Conservation (phyloP, 2,888 invertebrate species). For the Anthrax anthrax region DNA sequence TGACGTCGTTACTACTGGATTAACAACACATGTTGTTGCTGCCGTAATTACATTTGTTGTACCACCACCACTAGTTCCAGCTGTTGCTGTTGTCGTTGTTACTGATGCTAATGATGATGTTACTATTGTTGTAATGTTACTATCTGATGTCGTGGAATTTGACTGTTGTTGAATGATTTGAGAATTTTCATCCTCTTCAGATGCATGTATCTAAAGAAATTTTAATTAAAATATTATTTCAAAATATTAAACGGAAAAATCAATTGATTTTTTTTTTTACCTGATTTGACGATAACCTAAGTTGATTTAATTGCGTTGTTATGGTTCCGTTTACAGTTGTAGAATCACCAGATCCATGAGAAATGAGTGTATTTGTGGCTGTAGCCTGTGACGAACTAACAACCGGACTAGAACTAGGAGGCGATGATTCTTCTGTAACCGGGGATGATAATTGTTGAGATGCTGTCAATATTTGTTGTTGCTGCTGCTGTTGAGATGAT, state of each 20-base stretch:
- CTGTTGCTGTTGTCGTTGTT: conserved; percentile 22
- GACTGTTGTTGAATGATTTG: too few relatives aligned
- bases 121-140: neutral
- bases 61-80: too few relatives aligned
- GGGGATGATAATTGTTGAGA: conserved; percentile 1
- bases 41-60: conserved; percentile 14
- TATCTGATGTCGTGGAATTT: neutral
- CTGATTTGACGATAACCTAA: conserved; percentile 9
- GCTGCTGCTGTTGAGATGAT: neutral
- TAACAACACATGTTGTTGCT: conserved; percentile 14
- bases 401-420: conserved; percentile 10
- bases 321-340: conserved; percentile 4
- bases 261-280: too few relatives aligned
- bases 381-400: conserved; percentile 6
- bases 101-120: conserved; percentile 16
- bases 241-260: neutral
- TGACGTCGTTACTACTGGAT: conserved; percentile 10
- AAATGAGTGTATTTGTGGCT: conserved; percentile 1
- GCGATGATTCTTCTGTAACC: conserved; percentile 1
- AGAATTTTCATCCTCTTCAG: too few relatives aligned
- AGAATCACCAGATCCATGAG: conserved; percentile 2
- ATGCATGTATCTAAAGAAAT: too few relatives aligned
- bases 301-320: conserved; percentile 6
- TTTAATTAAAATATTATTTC: too few relatives aligned
- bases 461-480: neutral